Conservation (phyloP, 1,140 invertebrate genomes). For the Drosophila kanapiae region DNA sequence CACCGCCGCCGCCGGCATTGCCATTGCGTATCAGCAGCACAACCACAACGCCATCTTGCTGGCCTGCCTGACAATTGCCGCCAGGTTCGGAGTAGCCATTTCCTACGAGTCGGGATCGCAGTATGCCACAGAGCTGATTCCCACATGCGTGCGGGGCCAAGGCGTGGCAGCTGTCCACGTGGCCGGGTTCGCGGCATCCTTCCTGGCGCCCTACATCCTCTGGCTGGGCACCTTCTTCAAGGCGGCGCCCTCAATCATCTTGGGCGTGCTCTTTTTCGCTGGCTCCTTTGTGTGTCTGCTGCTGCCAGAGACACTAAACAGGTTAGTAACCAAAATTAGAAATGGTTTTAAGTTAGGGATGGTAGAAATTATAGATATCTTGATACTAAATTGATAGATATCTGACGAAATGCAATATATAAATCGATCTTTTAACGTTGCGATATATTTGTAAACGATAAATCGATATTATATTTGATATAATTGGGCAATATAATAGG, state of each 20-base stretch:
- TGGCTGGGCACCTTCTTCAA: slow-evolving; percentile 86
- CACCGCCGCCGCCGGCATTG: slow-evolving; percentile 83
- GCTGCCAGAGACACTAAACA: slow-evolving; percentile 88
- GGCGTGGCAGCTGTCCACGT: slow-evolving; percentile 87
- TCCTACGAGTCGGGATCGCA: slow-evolving; percentile 89
- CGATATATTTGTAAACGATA: too few relatives aligned
- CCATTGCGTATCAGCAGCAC: slow-evolving; percentile 81
- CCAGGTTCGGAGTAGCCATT: slow-evolving; percentile 88
- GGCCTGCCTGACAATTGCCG: slow-evolving; percentile 87
- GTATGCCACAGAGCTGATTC: slow-evolving; percentile 89
- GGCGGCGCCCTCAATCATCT: slow-evolving; percentile 87
- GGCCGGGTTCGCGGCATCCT: slow-evolving; percentile 87
- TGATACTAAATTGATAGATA: too few relatives aligned
- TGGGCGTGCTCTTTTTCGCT: slow-evolving; percentile 87
- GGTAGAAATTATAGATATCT: too few relatives aligned
- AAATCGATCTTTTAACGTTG: too few relatives aligned
- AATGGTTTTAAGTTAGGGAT: too few relatives aligned
- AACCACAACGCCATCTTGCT: slow-evolving; percentile 84
- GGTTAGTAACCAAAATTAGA: slow-evolving; percentile 44
- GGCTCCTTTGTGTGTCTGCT: slow-evolving; percentile 87
- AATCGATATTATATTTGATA: too few relatives aligned
- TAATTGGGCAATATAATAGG: too few relatives aligned
- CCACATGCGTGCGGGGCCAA: slow-evolving; percentile 89
- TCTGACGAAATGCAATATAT: too few relatives aligned
- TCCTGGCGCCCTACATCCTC: slow-evolving; percentile 87